Evolutionary conservation across 2,797 vertebrate species (phyloP).

Genomic region (Urocyon cinereoargenteus): DNA sequence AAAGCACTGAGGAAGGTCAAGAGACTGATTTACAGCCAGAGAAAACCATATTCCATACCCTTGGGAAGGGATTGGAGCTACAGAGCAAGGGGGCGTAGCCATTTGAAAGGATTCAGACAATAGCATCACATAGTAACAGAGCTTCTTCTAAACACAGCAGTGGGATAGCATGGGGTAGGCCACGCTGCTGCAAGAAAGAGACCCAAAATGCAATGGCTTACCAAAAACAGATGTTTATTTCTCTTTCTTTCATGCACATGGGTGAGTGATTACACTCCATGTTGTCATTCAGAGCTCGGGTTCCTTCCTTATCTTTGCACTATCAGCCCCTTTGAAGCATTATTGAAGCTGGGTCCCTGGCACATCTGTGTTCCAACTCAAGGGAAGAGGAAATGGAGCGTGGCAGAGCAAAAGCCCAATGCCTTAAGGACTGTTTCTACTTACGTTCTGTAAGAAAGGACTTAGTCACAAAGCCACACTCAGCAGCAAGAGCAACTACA

Average conservation of each 20-base stretch:
- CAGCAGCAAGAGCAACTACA: not conserved
- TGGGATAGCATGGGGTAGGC: not conserved
- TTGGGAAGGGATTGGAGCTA: not conserved
- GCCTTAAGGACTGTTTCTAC: not conserved
- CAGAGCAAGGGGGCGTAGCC: not conserved
- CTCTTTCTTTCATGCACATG: not conserved
- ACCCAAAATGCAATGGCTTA: not conserved
- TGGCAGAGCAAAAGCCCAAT: not conserved
- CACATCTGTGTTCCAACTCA: not conserved
- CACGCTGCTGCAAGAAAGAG: not conserved
- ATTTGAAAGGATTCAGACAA: not conserved
- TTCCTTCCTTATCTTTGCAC: conserved; percentile 39
- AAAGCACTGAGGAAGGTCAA: not conserved
- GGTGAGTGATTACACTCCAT: not conserved
- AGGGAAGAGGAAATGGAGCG: not conserved
- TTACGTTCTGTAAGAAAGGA: not conserved
- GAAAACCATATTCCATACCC: not conserved
- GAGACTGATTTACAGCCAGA: not conserved
- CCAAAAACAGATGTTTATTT: not conserved
- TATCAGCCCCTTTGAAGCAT: not conserved
- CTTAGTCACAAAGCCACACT: not conserved
- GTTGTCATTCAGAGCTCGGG: not conserved
- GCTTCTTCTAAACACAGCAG: not conserved
- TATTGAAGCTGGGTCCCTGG: not conserved
- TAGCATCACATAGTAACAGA: not conserved